Evolutionary conservation across 2,113 vertebrate species (phyloP).

Genomic region (Heteronetta atricapilla): DNA sequence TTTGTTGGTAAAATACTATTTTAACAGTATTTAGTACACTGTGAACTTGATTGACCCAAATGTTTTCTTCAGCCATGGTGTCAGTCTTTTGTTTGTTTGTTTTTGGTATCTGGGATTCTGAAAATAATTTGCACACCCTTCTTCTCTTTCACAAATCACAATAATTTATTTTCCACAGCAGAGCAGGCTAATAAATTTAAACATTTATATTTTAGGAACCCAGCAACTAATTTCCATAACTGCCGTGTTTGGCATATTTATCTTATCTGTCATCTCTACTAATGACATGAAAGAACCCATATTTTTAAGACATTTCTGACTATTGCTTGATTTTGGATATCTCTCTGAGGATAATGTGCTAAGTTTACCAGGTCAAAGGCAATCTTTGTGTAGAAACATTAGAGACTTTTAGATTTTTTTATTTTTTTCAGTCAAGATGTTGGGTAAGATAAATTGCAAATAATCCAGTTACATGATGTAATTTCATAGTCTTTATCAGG

Average conservation of each 20-base stretch:
- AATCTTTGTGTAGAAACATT: background rate
- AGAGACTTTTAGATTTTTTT: background rate
- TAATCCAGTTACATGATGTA: slow-evolving; percentile 31
- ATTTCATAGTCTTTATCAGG: slow-evolving; percentile 51
- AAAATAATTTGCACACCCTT: background rate
- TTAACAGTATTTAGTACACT: background rate
- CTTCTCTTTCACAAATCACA: background rate
- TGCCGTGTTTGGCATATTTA: background rate
- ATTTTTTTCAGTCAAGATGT: background rate
- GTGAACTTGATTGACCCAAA: background rate
- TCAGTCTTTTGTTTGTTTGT: too few species aligned
- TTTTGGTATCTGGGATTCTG: background rate
- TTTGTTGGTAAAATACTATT: background rate
- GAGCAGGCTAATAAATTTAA: background rate
- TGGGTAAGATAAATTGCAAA: slow-evolving; percentile 40
- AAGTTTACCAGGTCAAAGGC: background rate
- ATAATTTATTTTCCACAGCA: background rate
- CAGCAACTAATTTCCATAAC: background rate
- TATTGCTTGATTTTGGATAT: background rate
- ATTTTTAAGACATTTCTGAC: background rate
- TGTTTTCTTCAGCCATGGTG: background rate
- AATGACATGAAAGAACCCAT: background rate
- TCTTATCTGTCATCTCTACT: background rate
- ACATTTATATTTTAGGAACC: background rate
- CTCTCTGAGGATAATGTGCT: background rate